Percentiles rank a stretch among this genome's conserved stretches.
Evolutionary conservation across 2,113 vertebrate species (phyloP).

Genomic region (Excalfactoria chinensis): DNA sequence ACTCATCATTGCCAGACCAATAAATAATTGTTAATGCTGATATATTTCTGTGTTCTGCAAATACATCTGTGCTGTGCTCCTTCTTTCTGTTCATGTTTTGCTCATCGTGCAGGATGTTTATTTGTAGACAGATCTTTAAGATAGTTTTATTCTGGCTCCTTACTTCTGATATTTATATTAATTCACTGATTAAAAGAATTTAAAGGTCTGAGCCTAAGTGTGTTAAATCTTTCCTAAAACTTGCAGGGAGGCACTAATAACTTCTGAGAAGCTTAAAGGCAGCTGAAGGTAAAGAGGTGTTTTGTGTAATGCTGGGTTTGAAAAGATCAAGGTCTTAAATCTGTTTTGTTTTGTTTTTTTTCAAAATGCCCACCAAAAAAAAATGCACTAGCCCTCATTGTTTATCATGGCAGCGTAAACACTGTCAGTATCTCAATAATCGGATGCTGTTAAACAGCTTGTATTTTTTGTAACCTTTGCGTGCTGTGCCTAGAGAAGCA

Average conservation of each 20-base stretch:
- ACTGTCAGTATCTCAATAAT: neutral
- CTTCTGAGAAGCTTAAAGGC: neutral
- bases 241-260: neutral
- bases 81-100: neutral
- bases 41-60: neutral
- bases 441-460: neutral
- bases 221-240: neutral
- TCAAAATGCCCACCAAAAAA: neutral
- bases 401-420: neutral
- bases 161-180: neutral
- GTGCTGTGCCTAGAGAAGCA: conserved; percentile 25
- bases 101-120: neutral
- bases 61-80: neutral
- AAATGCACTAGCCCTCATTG: neutral
- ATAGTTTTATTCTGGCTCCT: neutral
- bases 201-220: neutral
- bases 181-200: neutral
- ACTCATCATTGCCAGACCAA: neutral
- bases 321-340: neutral
- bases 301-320: neutral
- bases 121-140: neutral
- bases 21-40: neutral
- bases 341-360: neutral
- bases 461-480: conserved; percentile 51
- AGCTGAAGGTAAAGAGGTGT: neutral